A percentile compares a stretch with the other conserved stretches of the same genome.
Evolutionary conservation across 2,113 vertebrate species (phyloP).

Genomic region (Rousettus leschenaultii): DNA sequence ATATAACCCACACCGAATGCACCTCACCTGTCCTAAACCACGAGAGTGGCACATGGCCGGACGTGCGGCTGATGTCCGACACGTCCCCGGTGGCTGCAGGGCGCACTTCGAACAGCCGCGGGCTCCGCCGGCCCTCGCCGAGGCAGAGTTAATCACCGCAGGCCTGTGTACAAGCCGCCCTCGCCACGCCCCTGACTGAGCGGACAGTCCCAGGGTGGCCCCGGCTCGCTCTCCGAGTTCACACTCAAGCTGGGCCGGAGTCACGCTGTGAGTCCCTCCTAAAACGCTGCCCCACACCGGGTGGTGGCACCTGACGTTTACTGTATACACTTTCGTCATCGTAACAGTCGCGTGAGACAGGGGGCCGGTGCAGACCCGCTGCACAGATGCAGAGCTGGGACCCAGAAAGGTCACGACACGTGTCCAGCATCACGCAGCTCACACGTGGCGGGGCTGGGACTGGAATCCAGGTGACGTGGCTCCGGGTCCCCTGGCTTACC

Average conservation of each 20-base stretch:
- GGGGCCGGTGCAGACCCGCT: not conserved
- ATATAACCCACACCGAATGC: fast-evolving
- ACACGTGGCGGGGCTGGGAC: not conserved
- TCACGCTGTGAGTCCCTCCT: fast-evolving
- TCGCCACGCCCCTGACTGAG: fast-evolving
- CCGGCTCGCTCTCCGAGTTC: not conserved
- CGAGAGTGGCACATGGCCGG: fast-evolving
- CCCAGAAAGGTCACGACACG: not conserved
- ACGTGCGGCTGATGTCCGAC: fast-evolving
- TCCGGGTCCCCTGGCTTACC: not conserved
- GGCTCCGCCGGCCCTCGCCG: not conserved
- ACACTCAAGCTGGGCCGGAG: not conserved
- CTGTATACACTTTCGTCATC: too few species aligned
- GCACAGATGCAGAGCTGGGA: not conserved
- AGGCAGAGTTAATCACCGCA: too few species aligned
- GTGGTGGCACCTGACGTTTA: not conserved
- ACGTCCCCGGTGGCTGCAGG: too few species aligned
- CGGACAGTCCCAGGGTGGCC: fast-evolving
- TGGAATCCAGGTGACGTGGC: not conserved
- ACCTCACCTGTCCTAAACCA: fast-evolving
- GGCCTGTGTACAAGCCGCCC: too few species aligned
- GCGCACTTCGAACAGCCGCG: fast-evolving
- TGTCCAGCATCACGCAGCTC: not conserved
- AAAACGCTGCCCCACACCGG: not conserved
- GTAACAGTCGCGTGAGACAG: not conserved